These are phyloP conservation scores for Erethizon dorsatum DNA, from an alignment of 2,797 vertebrate species.

Conservation along the genomic window DNA sequence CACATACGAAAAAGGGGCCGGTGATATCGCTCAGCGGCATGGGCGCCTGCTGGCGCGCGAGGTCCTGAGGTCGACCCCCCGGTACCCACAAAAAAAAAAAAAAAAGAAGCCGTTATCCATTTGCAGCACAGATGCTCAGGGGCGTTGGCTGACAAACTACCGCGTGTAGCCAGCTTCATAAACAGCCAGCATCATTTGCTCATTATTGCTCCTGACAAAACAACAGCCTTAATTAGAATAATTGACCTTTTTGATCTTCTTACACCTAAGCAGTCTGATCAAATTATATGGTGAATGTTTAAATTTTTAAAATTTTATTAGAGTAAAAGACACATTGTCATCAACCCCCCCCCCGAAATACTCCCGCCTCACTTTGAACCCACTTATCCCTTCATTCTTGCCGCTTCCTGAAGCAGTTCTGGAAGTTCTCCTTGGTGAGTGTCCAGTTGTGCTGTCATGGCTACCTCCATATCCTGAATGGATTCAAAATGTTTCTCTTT, in stretches of 20 bases:
- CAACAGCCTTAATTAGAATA: background rate
- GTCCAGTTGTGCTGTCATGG: background rate
- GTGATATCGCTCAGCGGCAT: too few species aligned
- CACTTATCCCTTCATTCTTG: background rate
- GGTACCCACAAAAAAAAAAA: too few species aligned
- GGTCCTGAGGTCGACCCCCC: too few species aligned
- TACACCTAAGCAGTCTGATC: background rate
- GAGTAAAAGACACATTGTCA: background rate
- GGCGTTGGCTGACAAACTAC: accelerated
- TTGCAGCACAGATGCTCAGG: background rate
- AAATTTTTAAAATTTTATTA: background rate
- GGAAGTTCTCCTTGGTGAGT: background rate
- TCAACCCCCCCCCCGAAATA: background rate
- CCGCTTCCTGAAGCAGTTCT: background rate
- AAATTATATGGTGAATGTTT: background rate
- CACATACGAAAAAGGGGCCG: too few species aligned
- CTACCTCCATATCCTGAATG: background rate
- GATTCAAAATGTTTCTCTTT: background rate
- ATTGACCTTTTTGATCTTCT: background rate
- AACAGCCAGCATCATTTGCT: background rate
- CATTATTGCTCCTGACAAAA: background rate
- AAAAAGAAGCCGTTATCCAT: background rate
- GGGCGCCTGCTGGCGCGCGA: too few species aligned
- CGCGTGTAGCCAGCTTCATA: background rate
- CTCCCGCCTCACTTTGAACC: background rate